Evolutionary conservation across 2,113 vertebrate species (phyloP), one percentile per base, ranked within the genome.

Genomic region (Opisthocomus hoazin): DNA sequence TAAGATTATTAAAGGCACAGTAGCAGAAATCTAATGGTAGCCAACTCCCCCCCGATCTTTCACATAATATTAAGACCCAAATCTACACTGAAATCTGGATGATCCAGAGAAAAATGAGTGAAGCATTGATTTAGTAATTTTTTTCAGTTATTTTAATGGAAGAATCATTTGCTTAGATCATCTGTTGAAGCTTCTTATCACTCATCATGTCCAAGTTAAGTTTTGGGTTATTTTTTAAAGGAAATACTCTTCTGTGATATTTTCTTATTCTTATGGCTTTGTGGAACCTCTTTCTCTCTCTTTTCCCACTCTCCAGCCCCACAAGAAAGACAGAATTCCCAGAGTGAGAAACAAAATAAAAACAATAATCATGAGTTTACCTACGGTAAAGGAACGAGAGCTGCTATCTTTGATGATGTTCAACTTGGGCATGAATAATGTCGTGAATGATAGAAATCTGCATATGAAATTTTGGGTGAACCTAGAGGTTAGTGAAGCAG

Each of bases 311-410:
- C 6, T 64, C 10, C 12, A 69, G 18, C 4, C 3, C 23, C 11
- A 45, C 7, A 4, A 36, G 24, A 63, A 46, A 74, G 81, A 43
- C 1, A 68, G 15, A 48, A 24, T 27, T 65, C 9, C 8, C 0
- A 0, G 2, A 2, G 45, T 20, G n/a, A n/a, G n/a, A n/a, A n/a
- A n/a, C n/a, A n/a, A n/a, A 46, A 20, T 20, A 46, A 20, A 19
- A 46, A 46, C 19, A 46, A 18, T 46, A 48, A 5, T 5, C 0
- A 9, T 32, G 4, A 34, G 3, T 30, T 60, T 77, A 9, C 7
- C 5, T 45, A 60, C 68, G 50, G 6, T 6, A 91, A 70, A 43
- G 39, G 5, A 70, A 87, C 34, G 12, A 75, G 20, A 34, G 11
- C 5, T 61, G 1, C 1, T 41, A 1, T 27, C 12, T 70, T 53